Percentiles rank a stretch among this genome's conserved stretches.
Conservation (phyloP, 2,113 vertebrate genomes). For the Meles meles region DNA sequence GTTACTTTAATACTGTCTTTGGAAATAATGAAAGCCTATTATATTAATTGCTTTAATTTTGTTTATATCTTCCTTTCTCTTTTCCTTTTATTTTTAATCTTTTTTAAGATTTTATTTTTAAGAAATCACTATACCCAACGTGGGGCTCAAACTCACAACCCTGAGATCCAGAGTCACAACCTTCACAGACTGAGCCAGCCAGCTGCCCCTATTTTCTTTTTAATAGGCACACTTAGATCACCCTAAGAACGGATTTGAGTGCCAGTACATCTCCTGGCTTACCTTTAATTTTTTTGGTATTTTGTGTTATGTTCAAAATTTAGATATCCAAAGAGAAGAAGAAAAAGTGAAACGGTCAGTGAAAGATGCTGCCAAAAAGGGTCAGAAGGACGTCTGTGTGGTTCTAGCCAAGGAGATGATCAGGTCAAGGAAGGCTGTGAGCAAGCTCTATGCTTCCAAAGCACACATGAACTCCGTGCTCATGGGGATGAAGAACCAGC, state of each 20-base stretch:
- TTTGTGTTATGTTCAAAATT: constrained; percentile 14
- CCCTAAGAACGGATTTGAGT: background rate
- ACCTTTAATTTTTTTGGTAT: constrained; percentile 16
- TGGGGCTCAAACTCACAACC: background rate
- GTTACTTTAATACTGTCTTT: background rate
- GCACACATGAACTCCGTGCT: constrained; percentile 98
- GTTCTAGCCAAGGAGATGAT: constrained; percentile 96
- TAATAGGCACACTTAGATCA: background rate
- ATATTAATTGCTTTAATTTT: background rate
- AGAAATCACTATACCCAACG: background rate
- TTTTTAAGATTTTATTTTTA: background rate
- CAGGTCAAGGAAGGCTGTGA: constrained; percentile 90
- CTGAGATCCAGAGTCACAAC: background rate
- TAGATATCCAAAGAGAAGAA: constrained; percentile 98
- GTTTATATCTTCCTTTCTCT: background rate
- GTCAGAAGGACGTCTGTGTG: constrained; percentile 94
- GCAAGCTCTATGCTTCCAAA: constrained; percentile 95
- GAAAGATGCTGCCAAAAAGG: constrained; percentile 97
- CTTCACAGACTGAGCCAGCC: background rate
- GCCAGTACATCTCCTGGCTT: background rate
- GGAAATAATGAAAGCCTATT: background rate
- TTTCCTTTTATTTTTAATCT: background rate
- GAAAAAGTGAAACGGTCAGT: constrained; percentile 97
- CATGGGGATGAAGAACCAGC: constrained; percentile 99
- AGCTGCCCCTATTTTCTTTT: background rate